Percentiles rank a stretch among this genome's conserved stretches.
Conservation (phyloP, 2,797 vertebrate genomes). For the Paguma larvata region DNA sequence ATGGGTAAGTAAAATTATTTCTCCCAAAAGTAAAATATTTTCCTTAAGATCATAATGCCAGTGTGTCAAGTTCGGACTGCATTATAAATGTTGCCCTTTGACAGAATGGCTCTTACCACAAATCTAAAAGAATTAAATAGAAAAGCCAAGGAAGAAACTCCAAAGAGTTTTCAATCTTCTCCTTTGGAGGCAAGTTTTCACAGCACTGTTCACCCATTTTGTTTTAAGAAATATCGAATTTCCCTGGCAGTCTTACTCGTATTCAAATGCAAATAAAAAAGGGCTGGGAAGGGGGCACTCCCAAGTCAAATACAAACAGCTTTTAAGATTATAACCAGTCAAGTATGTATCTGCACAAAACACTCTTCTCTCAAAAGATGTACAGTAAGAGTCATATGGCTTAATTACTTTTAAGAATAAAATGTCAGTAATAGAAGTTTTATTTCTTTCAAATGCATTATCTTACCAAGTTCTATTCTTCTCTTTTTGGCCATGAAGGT, state of each 20-base stretch:
- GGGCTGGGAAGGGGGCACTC: background rate
- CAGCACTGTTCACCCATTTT: slow-evolving; percentile 21
- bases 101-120: background rate
- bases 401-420: background rate
- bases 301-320: background rate
- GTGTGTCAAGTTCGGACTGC: background rate
- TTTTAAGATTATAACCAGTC: background rate
- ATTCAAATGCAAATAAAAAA: slow-evolving; percentile 64
- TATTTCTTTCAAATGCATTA: slow-evolving; percentile 43
- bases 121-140: background rate
- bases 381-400: background rate
- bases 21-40: background rate
- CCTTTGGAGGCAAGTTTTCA: slow-evolving; percentile 53
- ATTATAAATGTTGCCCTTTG: background rate
- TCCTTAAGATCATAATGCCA: background rate
- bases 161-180: background rate
- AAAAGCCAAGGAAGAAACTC: background rate
- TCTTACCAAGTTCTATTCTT: slow-evolving; percentile 23
- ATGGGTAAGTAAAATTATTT: slow-evolving; percentile 26
- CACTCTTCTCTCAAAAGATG: background rate
- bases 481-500: background rate
- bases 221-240: slow-evolving; percentile 58
- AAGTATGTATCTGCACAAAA: slow-evolving; percentile 20
- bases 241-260: slow-evolving; percentile 24
- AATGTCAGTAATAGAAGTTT: slow-evolving; percentile 12